Conservation (phyloP, 2,113 vertebrate genomes). For the Rutilus rutilus region DNA sequence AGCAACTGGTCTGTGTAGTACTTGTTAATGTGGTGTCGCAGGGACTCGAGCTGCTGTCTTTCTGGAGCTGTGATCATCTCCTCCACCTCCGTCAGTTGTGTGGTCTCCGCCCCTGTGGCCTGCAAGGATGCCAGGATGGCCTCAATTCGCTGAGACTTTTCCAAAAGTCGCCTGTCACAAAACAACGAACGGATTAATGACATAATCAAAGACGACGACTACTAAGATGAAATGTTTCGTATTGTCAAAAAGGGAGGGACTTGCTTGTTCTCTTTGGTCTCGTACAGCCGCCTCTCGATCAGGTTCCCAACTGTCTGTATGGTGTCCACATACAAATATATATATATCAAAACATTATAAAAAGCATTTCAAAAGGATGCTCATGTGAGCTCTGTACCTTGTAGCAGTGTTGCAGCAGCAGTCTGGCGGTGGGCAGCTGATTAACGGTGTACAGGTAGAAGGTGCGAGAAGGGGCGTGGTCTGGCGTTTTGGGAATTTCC, state of each 20-base stretch:
- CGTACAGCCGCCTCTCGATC: conserved; percentile 86
- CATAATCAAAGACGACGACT: background rate
- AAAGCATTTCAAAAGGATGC: background rate
- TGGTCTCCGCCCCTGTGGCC: conserved; percentile 84
- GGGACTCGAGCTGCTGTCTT: conserved; percentile 87
- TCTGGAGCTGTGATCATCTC: conserved; percentile 95
- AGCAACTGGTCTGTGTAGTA: conserved; percentile 61
- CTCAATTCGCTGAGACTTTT: conserved; percentile 95
- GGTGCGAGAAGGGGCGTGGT: conserved; percentile 91
- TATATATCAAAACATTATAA: conserved; percentile 8
- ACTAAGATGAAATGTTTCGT: background rate
- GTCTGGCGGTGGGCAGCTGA: conserved; percentile 79
- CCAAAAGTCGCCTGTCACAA: conserved; percentile 85
- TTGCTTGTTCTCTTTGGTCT: conserved; percentile 94
- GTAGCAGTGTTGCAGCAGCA: conserved; percentile 89
- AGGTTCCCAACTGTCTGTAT: conserved; percentile 89
- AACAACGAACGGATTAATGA: conserved; percentile 23
- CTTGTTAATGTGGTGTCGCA: conserved; percentile 92
- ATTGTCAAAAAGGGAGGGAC: conserved; percentile 52
- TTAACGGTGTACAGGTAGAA: conserved; percentile 94
- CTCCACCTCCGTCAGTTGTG: conserved; percentile 92
- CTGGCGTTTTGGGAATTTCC: conserved; percentile 96
- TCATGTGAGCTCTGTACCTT: conserved; percentile 76
- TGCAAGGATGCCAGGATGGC: conserved; percentile 94
- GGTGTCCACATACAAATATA: conserved; percentile 40